phyloP scores from a whole-genome alignment of 2,113 vertebrate species.

The Caloenas nicobarica region DNA sequence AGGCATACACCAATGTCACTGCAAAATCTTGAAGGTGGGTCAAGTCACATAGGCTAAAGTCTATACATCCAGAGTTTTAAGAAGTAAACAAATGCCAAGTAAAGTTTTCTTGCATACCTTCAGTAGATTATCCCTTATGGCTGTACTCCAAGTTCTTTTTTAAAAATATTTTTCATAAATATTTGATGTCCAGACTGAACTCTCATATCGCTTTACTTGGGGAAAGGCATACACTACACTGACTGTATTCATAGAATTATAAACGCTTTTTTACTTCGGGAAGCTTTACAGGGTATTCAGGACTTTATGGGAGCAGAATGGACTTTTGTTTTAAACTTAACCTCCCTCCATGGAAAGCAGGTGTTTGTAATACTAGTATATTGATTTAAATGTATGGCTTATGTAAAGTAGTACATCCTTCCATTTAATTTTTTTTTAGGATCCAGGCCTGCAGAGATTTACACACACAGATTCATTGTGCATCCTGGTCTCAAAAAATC shows the following conservation, averaged over 20 bases:
- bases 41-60: background rate
- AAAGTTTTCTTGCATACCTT: background rate
- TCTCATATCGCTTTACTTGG: background rate
- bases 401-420: background rate
- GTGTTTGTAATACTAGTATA: background rate
- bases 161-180: background rate
- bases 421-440: background rate
- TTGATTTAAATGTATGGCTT: background rate
- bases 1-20: background rate
- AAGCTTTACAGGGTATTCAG: background rate
- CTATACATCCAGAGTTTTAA: background rate
- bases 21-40: background rate
- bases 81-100: background rate
- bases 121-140: background rate
- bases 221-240: background rate
- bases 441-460: background rate
- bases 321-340: background rate
- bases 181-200: background rate
- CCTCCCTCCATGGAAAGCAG: accelerated
- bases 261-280: background rate
- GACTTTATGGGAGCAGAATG: background rate
- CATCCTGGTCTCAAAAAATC: background rate
- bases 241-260: background rate
- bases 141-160: background rate
- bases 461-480: background rate